Percentiles rank a stretch among this genome's conserved stretches.
phyloP scores from a whole-genome alignment of 2,113 vertebrate species.

The Cyprinus carpio region DNA sequence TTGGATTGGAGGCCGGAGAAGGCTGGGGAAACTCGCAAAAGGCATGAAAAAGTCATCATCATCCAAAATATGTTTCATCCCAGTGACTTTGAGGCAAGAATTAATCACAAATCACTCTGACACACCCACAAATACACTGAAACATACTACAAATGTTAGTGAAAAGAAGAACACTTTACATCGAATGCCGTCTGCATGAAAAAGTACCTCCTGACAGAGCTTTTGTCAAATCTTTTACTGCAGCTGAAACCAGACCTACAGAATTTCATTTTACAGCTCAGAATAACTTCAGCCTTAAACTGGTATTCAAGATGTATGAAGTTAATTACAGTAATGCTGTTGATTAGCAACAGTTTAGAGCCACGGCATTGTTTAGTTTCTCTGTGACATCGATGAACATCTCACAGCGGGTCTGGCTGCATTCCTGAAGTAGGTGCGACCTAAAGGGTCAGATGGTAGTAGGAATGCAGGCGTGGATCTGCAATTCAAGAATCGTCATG shows the following conservation, averaged over 20 bases:
- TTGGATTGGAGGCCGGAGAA: conserved; percentile 97
- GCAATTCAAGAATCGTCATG: not conserved
- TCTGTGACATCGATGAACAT: not conserved
- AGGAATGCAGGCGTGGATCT: conserved; percentile 17
- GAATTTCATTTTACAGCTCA: not conserved
- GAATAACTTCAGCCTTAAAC: not conserved
- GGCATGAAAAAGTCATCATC: conserved; percentile 89
- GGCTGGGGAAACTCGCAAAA: conserved; percentile 78
- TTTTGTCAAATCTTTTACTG: not conserved
- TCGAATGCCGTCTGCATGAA: not conserved
- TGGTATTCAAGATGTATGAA: not conserved
- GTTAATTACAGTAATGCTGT: not conserved
- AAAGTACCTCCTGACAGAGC: not conserved
- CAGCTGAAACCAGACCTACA: not conserved
- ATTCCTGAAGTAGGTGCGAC: conserved; percentile 44
- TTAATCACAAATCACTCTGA: not conserved
- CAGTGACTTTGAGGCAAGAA: conserved; percentile 72
- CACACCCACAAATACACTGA: not conserved
- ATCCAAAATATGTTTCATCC: conserved; percentile 98
- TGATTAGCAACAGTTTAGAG: not conserved
- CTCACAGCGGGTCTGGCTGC: conserved; percentile 19
- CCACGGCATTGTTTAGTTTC: not conserved
- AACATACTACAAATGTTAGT: not conserved
- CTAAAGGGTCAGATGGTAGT: not conserved
- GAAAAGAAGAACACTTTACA: not conserved